These are phyloP conservation scores for Ictalurus furcatus DNA, from an alignment of 2,113 vertebrate genomes.

Conservation along the genomic window DNA sequence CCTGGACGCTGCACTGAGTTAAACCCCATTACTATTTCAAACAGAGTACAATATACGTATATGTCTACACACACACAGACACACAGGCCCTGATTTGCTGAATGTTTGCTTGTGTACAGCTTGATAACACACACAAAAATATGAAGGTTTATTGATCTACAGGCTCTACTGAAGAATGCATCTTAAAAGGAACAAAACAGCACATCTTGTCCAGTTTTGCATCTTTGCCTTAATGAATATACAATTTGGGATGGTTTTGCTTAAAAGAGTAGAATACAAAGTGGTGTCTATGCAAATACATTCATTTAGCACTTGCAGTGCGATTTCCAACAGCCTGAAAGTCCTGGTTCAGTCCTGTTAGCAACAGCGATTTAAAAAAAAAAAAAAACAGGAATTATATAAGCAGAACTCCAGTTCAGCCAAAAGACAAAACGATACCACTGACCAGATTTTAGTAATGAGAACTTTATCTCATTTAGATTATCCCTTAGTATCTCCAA, in stretches of 20 bases:
- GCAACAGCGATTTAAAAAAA: neutral
- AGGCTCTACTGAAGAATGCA: neutral
- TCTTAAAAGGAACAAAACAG: neutral
- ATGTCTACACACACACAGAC: too few species aligned
- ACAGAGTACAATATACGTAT: neutral
- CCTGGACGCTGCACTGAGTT: neutral
- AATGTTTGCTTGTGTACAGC: neutral
- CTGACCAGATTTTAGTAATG: neutral
- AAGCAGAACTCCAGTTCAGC: neutral
- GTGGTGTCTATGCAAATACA: neutral
- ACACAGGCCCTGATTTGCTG: neutral
- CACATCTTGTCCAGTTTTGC: neutral
- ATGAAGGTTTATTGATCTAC: neutral
- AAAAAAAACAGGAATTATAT: neutral
- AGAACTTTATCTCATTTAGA: neutral
- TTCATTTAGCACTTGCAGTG: neutral
- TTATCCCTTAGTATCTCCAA: neutral
- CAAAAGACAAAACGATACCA: neutral
- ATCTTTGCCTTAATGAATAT: neutral
- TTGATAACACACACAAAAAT: neutral
- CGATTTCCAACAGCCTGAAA: neutral
- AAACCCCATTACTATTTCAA: neutral
- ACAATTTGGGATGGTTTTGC: neutral
- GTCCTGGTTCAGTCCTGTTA: neutral
- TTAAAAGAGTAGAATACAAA: neutral